Conservation (phyloP, 2,888 invertebrate species). For the Theretra japonica region DNA sequence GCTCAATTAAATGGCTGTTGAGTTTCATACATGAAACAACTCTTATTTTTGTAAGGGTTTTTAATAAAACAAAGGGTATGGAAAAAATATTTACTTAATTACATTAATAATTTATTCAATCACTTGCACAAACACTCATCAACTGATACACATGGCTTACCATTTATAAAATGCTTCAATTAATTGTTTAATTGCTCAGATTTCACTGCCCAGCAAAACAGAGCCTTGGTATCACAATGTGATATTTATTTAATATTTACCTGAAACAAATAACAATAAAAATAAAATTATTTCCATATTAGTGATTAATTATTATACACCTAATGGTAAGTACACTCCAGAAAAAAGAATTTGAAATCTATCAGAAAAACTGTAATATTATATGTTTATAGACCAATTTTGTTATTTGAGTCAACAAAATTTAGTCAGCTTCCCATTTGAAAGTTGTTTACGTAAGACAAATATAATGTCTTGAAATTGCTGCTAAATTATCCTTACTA, state of each 20-base stretch:
- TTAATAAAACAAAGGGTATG: slow-evolving; percentile 46
- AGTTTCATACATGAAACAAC: no score
- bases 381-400: neutral
- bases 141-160: slow-evolving; percentile 49
- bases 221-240: slow-evolving; percentile 43
- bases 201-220: slow-evolving; percentile 18
- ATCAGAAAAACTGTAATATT: no score
- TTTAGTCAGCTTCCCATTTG: no score
- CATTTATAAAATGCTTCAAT: slow-evolving; percentile 56
- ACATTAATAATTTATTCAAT: slow-evolving; percentile 71
- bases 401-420: no score
- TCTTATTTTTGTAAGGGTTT: neutral
- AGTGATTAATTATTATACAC: neutral
- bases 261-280: slow-evolving; percentile 41
- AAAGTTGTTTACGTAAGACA: no score
- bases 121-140: slow-evolving; percentile 57
- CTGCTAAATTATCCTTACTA: no score
- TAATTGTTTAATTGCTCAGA: slow-evolving; percentile 47
- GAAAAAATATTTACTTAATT: slow-evolving; percentile 75
- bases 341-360: neutral
- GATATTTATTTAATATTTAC: slow-evolving; percentile 36
- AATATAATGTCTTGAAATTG: no score
- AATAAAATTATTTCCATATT: neutral
- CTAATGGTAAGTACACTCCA: neutral
- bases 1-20: no score